These are phyloP conservation scores for Pocillopora damicornis DNA, from an alignment of 64 coral and sea anemone genomes.

Conservation along the genomic window DNA sequence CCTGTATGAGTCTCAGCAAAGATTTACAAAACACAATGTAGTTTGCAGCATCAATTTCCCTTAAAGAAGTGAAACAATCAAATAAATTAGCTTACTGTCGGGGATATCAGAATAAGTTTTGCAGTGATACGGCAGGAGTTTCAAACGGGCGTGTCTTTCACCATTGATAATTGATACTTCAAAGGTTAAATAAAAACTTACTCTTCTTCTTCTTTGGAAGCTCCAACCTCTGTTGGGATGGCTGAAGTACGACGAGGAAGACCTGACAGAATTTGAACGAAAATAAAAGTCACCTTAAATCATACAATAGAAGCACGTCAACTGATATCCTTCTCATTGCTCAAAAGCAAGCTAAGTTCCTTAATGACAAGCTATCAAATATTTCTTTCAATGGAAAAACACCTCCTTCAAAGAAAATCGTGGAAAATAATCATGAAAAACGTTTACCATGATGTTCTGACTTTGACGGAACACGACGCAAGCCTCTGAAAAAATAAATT, in stretches of 20 bases:
- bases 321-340: not conserved
- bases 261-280: constrained; percentile 7
- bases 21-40: constrained; percentile 75
- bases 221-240: constrained; percentile 45
- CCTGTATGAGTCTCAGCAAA: constrained; percentile 84
- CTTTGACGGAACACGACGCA: constrained; percentile 38
- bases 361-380: too few relatives aligned
- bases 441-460: constrained; percentile 35
- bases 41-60: constrained; percentile 82
- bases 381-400: not conserved
- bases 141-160: not conserved
- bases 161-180: too few relatives aligned
- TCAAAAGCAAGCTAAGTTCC: not conserved
- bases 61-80: constrained; percentile 9
- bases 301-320: not conserved
- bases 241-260: constrained; percentile 51
- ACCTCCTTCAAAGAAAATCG: not conserved
- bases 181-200: not conserved
- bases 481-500: not conserved
- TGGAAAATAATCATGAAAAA: not conserved
- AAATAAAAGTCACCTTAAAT: not conserved
- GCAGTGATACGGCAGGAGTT: too few relatives aligned
- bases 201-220: constrained; percentile 49
- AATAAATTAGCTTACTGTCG: not conserved
- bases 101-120: too few relatives aligned